phyloP scores from a whole-genome alignment of 2,113 vertebrate genomes.

The Drymodes brunneopygia region DNA sequence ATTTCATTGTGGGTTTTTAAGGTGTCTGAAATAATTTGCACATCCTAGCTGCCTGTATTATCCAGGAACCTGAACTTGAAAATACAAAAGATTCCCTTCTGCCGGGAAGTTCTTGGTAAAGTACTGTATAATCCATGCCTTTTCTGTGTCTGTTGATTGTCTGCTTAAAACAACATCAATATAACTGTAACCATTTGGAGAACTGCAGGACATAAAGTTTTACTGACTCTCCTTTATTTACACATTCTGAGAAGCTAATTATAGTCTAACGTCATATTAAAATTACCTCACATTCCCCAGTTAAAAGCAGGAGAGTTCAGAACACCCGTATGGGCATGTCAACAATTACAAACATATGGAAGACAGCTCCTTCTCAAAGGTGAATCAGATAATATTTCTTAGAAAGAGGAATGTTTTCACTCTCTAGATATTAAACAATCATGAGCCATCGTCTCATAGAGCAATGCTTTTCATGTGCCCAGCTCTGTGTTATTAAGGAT shows the following conservation, averaged over 20 bases:
- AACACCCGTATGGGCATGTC: neutral
- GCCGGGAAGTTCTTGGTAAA: neutral
- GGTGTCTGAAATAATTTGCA: neutral
- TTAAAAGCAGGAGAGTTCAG: neutral
- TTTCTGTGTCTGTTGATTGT: neutral
- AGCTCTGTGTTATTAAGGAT: neutral
- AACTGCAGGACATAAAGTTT: neutral
- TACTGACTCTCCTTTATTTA: neutral
- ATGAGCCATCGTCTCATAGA: neutral
- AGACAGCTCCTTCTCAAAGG: neutral
- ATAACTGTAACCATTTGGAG: neutral
- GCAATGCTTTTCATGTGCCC: neutral
- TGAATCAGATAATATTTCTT: neutral
- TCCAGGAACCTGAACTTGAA: neutral
- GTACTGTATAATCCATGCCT: neutral
- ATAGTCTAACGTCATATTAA: neutral
- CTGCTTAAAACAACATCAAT: neutral
- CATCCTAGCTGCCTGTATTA: neutral
- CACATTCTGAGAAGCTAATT: neutral
- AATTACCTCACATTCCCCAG: neutral
- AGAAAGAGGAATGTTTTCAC: neutral
- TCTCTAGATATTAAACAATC: neutral
- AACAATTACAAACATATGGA: neutral
- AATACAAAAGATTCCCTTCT: neutral
- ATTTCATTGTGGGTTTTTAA: neutral